phyloP scores from a whole-genome alignment of 2,797 vertebrate species.

The Loris lydekkerianus region DNA sequence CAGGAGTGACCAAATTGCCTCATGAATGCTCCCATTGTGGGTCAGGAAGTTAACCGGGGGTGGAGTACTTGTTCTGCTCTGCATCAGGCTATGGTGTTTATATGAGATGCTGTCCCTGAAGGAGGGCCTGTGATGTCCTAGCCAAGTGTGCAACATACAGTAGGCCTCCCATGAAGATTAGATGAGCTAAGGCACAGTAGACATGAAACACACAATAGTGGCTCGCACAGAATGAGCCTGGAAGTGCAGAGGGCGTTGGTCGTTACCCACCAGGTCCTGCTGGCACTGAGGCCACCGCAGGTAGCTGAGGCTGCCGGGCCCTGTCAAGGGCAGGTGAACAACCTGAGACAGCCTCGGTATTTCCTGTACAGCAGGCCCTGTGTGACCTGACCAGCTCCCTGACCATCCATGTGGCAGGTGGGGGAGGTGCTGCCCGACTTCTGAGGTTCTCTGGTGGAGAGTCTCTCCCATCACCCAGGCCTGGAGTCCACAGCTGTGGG shows the following conservation, averaged over 20 bases:
- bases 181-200: not conserved
- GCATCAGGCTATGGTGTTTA: rapidly evolving
- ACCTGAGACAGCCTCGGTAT: not conserved
- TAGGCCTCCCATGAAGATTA: not conserved
- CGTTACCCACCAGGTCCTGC: not conserved
- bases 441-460: not conserved
- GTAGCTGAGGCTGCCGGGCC: too few relatives aligned
- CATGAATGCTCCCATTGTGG: not conserved
- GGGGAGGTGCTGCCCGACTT: not conserved
- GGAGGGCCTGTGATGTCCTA: not conserved
- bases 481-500: not conserved
- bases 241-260: rapidly evolving
- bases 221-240: too few relatives aligned
- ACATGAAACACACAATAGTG: too few relatives aligned
- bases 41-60: rapidly evolving
- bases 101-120: not conserved
- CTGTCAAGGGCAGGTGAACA: too few relatives aligned
- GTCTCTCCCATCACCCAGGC: too few relatives aligned
- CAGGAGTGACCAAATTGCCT: not conserved
- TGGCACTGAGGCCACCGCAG: rapidly evolving
- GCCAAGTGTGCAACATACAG: too few relatives aligned
- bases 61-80: rapidly evolving
- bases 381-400: not conserved
- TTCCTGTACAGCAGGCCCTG: not conserved
- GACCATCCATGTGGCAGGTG: rapidly evolving